These are phyloP conservation scores for Lycocerus yunnanus DNA, from an alignment of 2,888 invertebrate species.

Conservation along the genomic window DNA sequence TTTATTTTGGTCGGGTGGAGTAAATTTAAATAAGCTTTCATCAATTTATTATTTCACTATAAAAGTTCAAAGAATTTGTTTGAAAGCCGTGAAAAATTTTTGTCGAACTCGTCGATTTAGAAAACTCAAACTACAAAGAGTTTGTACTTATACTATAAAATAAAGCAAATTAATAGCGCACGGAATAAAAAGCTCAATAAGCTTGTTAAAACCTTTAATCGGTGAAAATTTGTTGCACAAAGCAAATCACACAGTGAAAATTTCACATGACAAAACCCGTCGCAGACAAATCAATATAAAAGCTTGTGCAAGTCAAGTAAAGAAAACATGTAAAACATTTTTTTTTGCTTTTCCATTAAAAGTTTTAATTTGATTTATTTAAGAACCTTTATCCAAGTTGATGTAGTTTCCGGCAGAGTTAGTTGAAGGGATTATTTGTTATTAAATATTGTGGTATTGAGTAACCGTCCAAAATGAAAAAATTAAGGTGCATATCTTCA, in stretches of 20 bases:
- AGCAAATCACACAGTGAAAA: constrained; percentile 46
- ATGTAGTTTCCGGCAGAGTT: background rate
- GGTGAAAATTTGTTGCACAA: constrained; percentile 45
- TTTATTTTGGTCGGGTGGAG: background rate
- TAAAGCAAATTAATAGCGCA: constrained; percentile 41
- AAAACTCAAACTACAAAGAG: constrained; percentile 40
- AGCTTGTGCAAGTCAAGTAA: constrained; percentile 13
- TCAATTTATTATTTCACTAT: constrained; percentile 22
- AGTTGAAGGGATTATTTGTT: background rate
- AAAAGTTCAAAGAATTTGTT: constrained; percentile 27
- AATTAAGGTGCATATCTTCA: no score
- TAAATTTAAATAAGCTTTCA: constrained; percentile 24
- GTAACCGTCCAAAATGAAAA: no score
- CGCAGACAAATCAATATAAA: constrained; percentile 33
- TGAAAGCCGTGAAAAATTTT: constrained; percentile 32
- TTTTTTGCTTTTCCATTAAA: background rate
- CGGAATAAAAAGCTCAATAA: constrained; percentile 38
- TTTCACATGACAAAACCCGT: constrained; percentile 33
- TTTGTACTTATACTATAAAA: constrained; percentile 36
- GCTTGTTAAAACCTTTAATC: constrained; percentile 46
- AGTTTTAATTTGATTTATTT: background rate
- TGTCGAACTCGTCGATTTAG: constrained; percentile 44
- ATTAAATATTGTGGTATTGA: background rate
- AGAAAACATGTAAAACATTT: background rate
- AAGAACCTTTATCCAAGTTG: background rate